Conservation (phyloP, 2,797 vertebrate genomes). For the Phalloptychus januarius region DNA sequence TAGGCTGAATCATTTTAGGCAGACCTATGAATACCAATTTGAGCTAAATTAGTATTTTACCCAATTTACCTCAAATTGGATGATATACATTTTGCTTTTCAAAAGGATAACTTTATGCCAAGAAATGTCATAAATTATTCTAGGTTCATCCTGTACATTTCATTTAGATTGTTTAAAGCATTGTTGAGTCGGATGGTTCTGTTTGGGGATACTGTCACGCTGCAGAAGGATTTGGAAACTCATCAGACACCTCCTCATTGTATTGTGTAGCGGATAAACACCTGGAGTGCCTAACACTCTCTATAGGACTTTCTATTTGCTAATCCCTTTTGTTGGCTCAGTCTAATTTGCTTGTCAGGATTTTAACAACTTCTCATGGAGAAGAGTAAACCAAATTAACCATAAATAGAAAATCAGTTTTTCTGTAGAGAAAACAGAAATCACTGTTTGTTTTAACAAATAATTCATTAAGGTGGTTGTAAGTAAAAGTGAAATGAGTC, state of each 20-base stretch:
- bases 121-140: neutral
- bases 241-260: conserved; percentile 6
- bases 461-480: conserved; percentile 26
- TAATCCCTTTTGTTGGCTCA: conserved; percentile 5
- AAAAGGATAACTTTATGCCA: neutral
- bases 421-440: conserved; percentile 30
- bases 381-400: conserved; percentile 25
- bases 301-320: conserved; percentile 5
- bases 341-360: conserved; percentile 14
- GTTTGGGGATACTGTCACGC: neutral
- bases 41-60: no score
- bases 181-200: neutral
- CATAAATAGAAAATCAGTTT: conserved; percentile 32
- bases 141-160: neutral
- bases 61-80: neutral
- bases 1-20: no score
- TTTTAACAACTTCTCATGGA: conserved; percentile 22
- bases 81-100: neutral
- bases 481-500: conserved; percentile 35
- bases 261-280: conserved; percentile 15
- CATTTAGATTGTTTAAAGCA: neutral
- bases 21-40: no score
- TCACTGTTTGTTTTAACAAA: conserved; percentile 38
- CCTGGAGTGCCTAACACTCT: conserved; percentile 11
- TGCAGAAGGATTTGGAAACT: conserved; percentile 6